Percentiles rank a stretch among this genome's conserved stretches.
Conservation (phyloP, 2,113 vertebrate species). For the Paramisgurnus dabryanus region DNA sequence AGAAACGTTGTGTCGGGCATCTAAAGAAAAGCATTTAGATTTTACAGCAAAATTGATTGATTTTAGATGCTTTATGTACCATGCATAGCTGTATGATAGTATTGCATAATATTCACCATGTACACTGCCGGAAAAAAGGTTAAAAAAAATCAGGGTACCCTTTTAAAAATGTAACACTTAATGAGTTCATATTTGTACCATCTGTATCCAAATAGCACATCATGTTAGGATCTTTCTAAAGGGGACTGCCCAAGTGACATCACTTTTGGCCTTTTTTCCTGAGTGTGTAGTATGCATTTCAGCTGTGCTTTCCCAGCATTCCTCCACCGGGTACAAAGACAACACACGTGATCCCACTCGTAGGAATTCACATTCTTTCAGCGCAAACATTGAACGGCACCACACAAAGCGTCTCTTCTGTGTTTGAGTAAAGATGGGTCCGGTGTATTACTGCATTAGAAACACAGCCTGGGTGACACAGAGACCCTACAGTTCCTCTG, state of each 20-base stretch:
- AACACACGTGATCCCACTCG: background rate
- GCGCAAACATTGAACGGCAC: constrained; percentile 48
- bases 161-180: too few relatives aligned
- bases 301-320: background rate
- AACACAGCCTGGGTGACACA: constrained; percentile 55
- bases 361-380: constrained; percentile 10
- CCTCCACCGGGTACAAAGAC: constrained; percentile 1
- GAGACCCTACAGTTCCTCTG: constrained; percentile 65
- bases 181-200: too few relatives aligned
- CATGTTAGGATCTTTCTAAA: too few relatives aligned
- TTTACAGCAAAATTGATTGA: too few relatives aligned
- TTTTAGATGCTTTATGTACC: constrained; percentile 1
- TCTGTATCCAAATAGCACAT: too few relatives aligned
- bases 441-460: constrained; percentile 51
- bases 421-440: constrained; percentile 58
- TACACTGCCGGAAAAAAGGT: too few relatives aligned
- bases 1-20: background rate
- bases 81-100: background rate
- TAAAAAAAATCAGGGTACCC: too few relatives aligned
- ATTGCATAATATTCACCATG: background rate
- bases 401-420: constrained; percentile 69
- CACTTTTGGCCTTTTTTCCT: too few relatives aligned
- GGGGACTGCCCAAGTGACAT: too few relatives aligned
- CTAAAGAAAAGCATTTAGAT: too few relatives aligned
- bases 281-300: too few relatives aligned